Evolutionary conservation across 37 sponge, comb jelly and placozoan genomes (phyloP).

Genomic region (Axinella damicornis): DNA sequence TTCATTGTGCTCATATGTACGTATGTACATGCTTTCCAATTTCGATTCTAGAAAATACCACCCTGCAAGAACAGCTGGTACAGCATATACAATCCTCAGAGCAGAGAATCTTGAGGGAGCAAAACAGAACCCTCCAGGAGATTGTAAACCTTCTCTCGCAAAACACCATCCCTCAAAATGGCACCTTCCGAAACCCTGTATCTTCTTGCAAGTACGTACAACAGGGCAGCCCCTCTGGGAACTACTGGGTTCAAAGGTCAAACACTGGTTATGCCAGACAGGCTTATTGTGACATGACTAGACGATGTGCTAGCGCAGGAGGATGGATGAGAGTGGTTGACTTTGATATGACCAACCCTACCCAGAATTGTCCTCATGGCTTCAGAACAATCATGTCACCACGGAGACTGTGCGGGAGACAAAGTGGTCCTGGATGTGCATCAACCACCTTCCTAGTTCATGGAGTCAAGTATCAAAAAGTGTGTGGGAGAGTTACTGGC

Average conservation of each 20-base stretch:
- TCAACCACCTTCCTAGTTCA: conserved; percentile 4
- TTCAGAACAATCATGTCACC: not conserved
- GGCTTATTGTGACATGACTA: conserved; percentile 15
- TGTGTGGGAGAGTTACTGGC: conserved; percentile 37
- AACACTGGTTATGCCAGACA: conserved; percentile 2
- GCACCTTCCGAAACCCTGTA: conserved; percentile 12
- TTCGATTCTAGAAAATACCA: too few relatives aligned
- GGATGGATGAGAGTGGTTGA: conserved; percentile 53
- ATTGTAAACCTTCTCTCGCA: too few relatives aligned
- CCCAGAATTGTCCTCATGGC: conserved; percentile 17
- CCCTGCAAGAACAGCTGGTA: not conserved
- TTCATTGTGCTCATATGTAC: too few relatives aligned
- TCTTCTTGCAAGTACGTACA: conserved; percentile 12
- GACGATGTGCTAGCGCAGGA: not conserved
- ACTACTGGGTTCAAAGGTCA: conserved; percentile 26
- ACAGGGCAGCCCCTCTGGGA: not conserved
- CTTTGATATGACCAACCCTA: conserved; percentile 27
- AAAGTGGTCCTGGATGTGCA: not conserved
- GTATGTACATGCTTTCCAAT: too few relatives aligned
- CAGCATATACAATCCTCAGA: not conserved
- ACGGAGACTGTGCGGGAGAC: not conserved
- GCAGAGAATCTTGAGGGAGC: not conserved
- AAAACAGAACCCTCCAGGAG: too few relatives aligned
- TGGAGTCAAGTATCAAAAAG: conserved; percentile 4
- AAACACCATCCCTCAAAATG: not conserved